Base-by-base conservation (phyloP, 2,888 invertebrate species). In the Agriopis marginaria region DNA sequence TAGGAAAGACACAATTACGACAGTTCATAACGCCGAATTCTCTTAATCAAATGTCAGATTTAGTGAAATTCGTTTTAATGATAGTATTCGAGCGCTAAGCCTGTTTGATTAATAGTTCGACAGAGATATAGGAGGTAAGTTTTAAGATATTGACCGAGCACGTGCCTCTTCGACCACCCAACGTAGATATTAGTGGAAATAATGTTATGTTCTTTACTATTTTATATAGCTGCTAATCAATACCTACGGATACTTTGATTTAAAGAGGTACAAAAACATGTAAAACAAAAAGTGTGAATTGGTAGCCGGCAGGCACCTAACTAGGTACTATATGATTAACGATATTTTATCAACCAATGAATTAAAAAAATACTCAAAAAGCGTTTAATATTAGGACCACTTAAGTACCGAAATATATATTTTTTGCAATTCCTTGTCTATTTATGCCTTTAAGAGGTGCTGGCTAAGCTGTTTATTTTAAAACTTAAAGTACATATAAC, bases 21-120 rank as follows among this genome's bases (percentile, higher is more conserved):
- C 50, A 70, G 66, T 66, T 49, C 75, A 74, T 77, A 81, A 82
- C 85, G 83, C 66, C 66, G 70, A 66, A 70, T 89, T 90, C 88
- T 90, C 89, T 93, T 90, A 92, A 91, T 92, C 91, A 91, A 91
- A 91, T 77, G 92, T 93, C 92, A 84, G 93, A 93, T 93, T 92
- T 92, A 86, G 89, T 87, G 84, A 90, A 89, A 90, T 91, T 90
- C 86, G 82, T 84, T 89, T 85, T 91, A 92, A 91, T 91, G 88
- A 91, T 89, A 89, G 88, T 84, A 84, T 85, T 86, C 83, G 84
- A 82, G 85, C 83, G 86, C 83, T 92, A 92, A 93, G 88, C 89
- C 85, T 72, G 69, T 76, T 80, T 92, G 91, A 93, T 92, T 89
- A 89, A 93, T 93, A 75, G 84, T 79, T 75, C 77, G 82, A 78